Evolutionary conservation across 2,113 vertebrate species (phyloP), one percentile per base, ranked within the genome.

Genomic region (Centropus unirufus): DNA sequence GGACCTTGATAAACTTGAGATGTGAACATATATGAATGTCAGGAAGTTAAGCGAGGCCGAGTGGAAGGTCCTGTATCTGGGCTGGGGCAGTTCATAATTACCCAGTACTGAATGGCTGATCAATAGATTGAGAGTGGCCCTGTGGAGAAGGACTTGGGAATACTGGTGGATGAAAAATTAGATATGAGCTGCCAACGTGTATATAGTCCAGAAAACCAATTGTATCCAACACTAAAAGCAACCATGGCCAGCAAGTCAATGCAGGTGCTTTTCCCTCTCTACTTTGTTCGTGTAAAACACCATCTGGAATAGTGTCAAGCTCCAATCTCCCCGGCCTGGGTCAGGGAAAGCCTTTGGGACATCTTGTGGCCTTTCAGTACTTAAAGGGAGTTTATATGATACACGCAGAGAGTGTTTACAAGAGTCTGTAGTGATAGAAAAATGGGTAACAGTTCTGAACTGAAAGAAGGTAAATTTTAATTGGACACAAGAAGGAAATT

Each of bases 191-290:
- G 29, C 7, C 20, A 49, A 40, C 16, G 11, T 69, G 26, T 7
- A 69, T 22, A 4, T 11, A 80, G 17, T 5, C 12, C 19, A 86
- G 51, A 63, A 93, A 40, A 7, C 5, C 11, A 58, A 8, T 9
- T 6, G 1, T 64, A 46, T 11, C 6, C n/a, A 47, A 11, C 7
- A 29, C 32, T 14, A 3, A 42, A 59, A 39, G 51, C 4, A 34
- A 47, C 1, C 1, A 0, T 62, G 30, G 17, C 13, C 23, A 83
- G 23, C 10, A 83, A 17, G 16, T 36, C 1, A 0, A 67, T 14
- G 5, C 9, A 22, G 6, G 12, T 78, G 55, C 27, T 39, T 62
- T 3, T 91, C 3, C 24, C 16, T 8, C 16, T 54, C 16, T 66
- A 22, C 5, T 47, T 11, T 3, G 3, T 36, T 83, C 5, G 79